Evolutionary conservation across 1,140 invertebrate species (phyloP).

Genomic region (Drosophila trapezifrons): DNA sequence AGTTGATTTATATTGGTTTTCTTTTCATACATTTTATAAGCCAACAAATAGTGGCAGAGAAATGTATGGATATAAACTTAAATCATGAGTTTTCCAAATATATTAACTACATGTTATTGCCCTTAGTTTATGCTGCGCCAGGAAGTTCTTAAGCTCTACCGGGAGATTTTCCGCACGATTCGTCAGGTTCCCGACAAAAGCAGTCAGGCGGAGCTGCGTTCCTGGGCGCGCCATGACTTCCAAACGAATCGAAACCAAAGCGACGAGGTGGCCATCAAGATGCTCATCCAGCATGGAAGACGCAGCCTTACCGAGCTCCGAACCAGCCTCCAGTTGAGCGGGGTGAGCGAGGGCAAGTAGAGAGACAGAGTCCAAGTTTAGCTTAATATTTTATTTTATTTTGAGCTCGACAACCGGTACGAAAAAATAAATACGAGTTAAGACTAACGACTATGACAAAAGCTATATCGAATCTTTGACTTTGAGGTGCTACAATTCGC

Average conservation of each 20-base stretch:
- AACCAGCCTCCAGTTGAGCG: slow-evolving; percentile 87
- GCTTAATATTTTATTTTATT: slow-evolving; percentile 56
- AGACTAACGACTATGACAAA: slow-evolving; percentile 56
- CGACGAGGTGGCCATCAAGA: slow-evolving; percentile 89
- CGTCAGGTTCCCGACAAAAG: slow-evolving; percentile 87
- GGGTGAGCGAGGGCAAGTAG: slow-evolving; percentile 41
- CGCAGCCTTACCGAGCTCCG: slow-evolving; percentile 88
- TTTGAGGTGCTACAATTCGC: slow-evolving; percentile 75
- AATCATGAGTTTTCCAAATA: slow-evolving; percentile 55
- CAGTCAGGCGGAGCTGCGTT: slow-evolving; percentile 87
- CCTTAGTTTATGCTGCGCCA: slow-evolving; percentile 89
- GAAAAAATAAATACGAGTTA: slow-evolving; percentile 67
- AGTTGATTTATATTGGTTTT: neutral
- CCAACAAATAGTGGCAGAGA: rapidly evolving
- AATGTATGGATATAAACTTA: neutral
- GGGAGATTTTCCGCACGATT: slow-evolving; percentile 88
- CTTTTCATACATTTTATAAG: neutral
- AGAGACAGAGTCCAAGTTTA: slow-evolving; percentile 15
- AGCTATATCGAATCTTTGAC: slow-evolving; percentile 69
- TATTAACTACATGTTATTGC: neutral
- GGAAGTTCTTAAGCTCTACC: slow-evolving; percentile 91
- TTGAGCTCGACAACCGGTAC: slow-evolving; percentile 67
- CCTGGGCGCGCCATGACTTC: slow-evolving; percentile 90
- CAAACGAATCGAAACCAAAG: slow-evolving; percentile 87
- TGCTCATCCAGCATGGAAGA: slow-evolving; percentile 88